A percentile compares a stretch with the other conserved stretches of the same genome.
Evolutionary conservation across 2,113 vertebrate species (phyloP).

Genomic region (Takifugu bimaculatus): DNA sequence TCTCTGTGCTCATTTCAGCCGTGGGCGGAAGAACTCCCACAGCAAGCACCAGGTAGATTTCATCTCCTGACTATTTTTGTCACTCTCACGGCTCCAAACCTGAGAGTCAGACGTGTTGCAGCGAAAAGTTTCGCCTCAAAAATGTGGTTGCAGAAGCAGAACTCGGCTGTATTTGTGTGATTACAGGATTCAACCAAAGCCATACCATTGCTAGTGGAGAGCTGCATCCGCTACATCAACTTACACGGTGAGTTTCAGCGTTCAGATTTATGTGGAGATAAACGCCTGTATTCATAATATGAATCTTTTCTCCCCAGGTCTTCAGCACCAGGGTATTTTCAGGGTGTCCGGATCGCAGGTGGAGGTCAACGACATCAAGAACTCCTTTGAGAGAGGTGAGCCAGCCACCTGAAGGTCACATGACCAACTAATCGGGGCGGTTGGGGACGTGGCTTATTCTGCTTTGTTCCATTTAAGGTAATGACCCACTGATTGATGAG

Average conservation of each 20-base stretch:
- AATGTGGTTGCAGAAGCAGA: not conserved
- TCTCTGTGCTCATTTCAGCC: slow-evolving; percentile 68
- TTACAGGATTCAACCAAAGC: slow-evolving; percentile 89
- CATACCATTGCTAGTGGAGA: slow-evolving; percentile 96
- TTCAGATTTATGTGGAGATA: not conserved
- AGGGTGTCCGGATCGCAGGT: slow-evolving; percentile 96
- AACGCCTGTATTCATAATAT: not conserved
- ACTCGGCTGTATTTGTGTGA: not conserved
- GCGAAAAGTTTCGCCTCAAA: not conserved
- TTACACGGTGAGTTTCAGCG: slow-evolving; percentile 83
- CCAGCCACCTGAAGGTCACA: not conserved
- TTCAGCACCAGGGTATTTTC: slow-evolving; percentile 98
- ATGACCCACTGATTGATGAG: slow-evolving; percentile 94
- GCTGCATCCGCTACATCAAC: slow-evolving; percentile 97
- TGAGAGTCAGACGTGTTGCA: not conserved
- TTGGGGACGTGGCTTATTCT: not conserved
- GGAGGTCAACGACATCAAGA: slow-evolving; percentile 99
- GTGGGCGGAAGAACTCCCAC: slow-evolving; percentile 97
- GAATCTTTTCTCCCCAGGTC: slow-evolving; percentile 71
- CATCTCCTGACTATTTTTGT: not conserved
- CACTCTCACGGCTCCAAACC: not conserved
- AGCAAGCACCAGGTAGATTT: slow-evolving; percentile 92
- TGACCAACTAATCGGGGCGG: not conserved
- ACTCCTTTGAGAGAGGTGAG: slow-evolving; percentile 97
- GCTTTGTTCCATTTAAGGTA: slow-evolving; percentile 78